Base-by-base conservation (phyloP, 1,140 invertebrate genomes). In the Ceratina australensis region DNA sequence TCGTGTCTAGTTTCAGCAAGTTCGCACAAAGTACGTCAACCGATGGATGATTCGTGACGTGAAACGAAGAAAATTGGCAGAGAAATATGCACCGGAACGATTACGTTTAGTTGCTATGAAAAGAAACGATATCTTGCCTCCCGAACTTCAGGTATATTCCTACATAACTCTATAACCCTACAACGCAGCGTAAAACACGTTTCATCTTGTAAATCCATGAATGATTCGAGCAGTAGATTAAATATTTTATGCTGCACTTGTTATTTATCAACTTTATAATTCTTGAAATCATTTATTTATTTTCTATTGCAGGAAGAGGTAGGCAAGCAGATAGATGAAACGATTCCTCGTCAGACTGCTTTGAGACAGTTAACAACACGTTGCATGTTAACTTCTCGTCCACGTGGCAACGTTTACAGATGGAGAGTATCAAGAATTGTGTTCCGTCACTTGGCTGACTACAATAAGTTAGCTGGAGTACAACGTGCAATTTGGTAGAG, bases 361-460 rank as follows among this genome's bases (percentile, higher is more conserved):
- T 88, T 94, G 50, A 88, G 94, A 1, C 93, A 95, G 78, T 92
- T 96, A 10, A 94, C 93, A 28, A 92, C 94, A 26, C 94, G 98
- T 85, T 98, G 97, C 92, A 94, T 95, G 26, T 85, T 99, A 33
- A 98, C 98, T 65, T 96, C 94, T 57, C 94, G 97, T 86, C 94
- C 95, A 1, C 90, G 96, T 82, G 97, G 97, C 79, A 93, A 94
- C 78, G 94, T 98, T 0, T 83, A 91, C 20, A 94, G 94, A 78
- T 98, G 96, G 95, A 94, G 97, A 84, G 86, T 98, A 52, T 98
- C 97, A 88, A 93, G 98, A 88, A 97, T 98, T 84, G 94, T 97
- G 28, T 99, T 96, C 93, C 94, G 98, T 80, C 93, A 97, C 88
- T 91, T 98, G 67, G 96, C 96, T 1, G 98, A 99, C 93, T 96